Evolutionary conservation across 2,797 vertebrate genomes (phyloP).

Genomic region (Hypotaenidia okinawae): DNA sequence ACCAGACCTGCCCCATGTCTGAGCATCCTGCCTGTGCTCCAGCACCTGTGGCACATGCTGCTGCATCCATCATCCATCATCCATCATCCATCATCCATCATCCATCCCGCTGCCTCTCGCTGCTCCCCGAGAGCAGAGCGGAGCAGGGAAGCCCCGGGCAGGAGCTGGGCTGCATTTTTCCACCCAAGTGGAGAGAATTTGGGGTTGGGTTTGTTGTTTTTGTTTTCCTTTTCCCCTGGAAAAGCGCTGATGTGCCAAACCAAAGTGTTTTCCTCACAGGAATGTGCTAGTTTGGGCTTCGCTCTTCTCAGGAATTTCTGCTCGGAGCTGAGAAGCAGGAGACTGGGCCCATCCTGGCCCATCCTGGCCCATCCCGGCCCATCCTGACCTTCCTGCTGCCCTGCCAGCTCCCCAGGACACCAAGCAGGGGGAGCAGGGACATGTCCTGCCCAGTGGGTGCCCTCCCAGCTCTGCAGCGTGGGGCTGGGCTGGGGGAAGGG

Average conservation of each 20-base stretch:
- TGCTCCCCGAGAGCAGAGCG: too few relatives aligned
- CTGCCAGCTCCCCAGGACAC: background rate
- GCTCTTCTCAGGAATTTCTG: background rate
- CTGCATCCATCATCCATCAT: too few relatives aligned
- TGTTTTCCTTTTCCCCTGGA: background rate
- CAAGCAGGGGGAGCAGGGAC: background rate
- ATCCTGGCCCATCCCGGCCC: too few relatives aligned
- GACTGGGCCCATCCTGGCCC: fast-evolving
- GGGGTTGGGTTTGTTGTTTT: background rate
- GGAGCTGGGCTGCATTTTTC: background rate
- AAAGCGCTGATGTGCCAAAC: background rate
- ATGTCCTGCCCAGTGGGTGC: background rate
- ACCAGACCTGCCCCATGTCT: background rate
- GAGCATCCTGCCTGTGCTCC: background rate
- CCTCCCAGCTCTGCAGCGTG: too few relatives aligned
- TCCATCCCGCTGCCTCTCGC: too few relatives aligned
- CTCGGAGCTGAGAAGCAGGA: background rate
- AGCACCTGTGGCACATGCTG: too few relatives aligned
- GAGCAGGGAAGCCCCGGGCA: background rate
- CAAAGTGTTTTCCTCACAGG: background rate
- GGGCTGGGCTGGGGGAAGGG: too few relatives aligned
- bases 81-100: too few relatives aligned
- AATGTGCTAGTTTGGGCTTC: background rate
- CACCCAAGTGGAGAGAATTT: background rate
- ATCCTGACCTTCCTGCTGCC: background rate